Conservation (phyloP, 2,888 invertebrate species). For the Tachystola acroxantha region DNA sequence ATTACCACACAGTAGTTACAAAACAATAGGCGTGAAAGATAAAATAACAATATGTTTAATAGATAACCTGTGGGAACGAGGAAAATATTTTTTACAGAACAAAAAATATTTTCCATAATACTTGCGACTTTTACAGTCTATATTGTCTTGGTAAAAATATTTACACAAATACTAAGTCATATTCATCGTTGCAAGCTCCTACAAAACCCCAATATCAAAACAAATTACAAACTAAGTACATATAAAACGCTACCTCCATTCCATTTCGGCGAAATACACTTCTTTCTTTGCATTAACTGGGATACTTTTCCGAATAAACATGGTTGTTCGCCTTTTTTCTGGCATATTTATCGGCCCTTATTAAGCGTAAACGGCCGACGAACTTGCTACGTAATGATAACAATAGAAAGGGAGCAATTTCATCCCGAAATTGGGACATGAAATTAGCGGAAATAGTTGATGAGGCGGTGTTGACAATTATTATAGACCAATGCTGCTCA, state of each 20-base stretch:
- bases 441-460: no score
- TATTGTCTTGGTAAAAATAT: not conserved
- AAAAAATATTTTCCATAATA: no score
- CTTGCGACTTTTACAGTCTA: no score
- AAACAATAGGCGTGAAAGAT: no score
- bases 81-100: no score
- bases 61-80: no score
- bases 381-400: conserved; percentile 18
- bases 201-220: not conserved
- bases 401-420: conserved; percentile 16
- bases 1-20: no score
- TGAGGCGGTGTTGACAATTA: no score
- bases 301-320: conserved; percentile 15
- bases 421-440: conserved; percentile 7
- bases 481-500: no score
- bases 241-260: not conserved
- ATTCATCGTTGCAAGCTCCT: not conserved
- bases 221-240: not conserved
- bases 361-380: conserved; percentile 17
- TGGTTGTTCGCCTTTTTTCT: conserved; percentile 13
- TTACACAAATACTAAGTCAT: not conserved
- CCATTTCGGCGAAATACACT: conserved; percentile 8
- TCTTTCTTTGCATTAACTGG: conserved; percentile 8
- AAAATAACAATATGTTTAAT: no score
- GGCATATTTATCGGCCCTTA: conserved; percentile 19